These are phyloP conservation scores for Drosophila pseudotalamancana DNA, from an alignment of 2,888 invertebrate species.

Conservation along the genomic window DNA sequence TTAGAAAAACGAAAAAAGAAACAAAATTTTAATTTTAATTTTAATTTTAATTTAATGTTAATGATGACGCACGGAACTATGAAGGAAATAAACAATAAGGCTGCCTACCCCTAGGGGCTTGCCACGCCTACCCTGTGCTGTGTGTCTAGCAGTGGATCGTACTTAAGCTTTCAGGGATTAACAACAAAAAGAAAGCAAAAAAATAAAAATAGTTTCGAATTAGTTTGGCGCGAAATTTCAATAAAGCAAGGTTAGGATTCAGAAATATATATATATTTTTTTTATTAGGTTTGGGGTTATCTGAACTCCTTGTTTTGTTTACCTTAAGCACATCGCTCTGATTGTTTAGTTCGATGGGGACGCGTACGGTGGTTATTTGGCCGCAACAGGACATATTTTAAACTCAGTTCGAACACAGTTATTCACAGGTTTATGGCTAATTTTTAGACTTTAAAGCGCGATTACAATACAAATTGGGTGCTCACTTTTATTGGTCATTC, in stretches of 20 bases:
- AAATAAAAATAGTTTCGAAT: conserved; percentile 45
- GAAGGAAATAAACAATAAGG: conserved; percentile 5
- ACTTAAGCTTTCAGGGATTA: conserved; percentile 78
- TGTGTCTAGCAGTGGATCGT: conserved; percentile 80
- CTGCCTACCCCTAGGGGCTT: conserved; percentile 62
- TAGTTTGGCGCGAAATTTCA: conserved; percentile 43
- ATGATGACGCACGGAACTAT: conserved; percentile 56
- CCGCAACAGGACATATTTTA: conserved; percentile 87
- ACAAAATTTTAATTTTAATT: no score
- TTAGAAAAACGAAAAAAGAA: not conserved
- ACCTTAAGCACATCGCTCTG: conserved; percentile 93
- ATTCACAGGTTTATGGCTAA: conserved; percentile 31
- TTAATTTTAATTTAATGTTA: no score
- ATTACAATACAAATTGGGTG: not conserved
- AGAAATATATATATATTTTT: not conserved
- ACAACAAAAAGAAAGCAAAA: conserved; percentile 30
- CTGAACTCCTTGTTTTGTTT: conserved; percentile 70
- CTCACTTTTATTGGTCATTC: conserved; percentile 46
- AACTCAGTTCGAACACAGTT: conserved; percentile 38
- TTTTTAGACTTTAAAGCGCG: conserved; percentile 22
- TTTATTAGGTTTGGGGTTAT: not conserved
- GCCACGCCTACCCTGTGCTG: conserved; percentile 81
- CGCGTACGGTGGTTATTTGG: conserved; percentile 89
- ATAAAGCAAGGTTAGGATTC: conserved; percentile 40
- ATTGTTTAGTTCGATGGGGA: conserved; percentile 90